These are phyloP conservation scores for Oxycera nigricornis DNA, from an alignment of 2,888 invertebrate species.

Conservation along the genomic window DNA sequence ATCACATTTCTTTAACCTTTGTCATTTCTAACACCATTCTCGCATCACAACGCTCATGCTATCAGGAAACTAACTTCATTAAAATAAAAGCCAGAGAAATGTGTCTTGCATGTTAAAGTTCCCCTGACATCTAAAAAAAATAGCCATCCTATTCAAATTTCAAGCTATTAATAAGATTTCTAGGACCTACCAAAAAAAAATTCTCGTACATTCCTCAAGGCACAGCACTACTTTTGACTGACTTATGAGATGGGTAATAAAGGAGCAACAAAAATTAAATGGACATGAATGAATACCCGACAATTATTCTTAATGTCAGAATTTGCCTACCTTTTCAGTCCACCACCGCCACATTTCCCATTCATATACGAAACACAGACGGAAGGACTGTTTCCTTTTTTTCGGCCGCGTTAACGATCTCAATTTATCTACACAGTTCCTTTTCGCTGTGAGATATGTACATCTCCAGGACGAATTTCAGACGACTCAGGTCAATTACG, in stretches of 20 bases:
- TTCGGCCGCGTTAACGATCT: conserved; percentile 23
- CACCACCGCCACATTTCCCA: not conserved
- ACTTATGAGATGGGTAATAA: not conserved
- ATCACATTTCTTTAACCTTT: too few species aligned
- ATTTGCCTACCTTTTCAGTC: conserved; percentile 24
- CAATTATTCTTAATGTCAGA: conserved; percentile 35
- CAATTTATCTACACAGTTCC: conserved; percentile 30
- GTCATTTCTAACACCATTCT: too few species aligned
- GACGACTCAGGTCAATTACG: not conserved
- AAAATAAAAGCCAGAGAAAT: too few species aligned
- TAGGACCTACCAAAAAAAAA: not conserved
- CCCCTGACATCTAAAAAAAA: too few species aligned
- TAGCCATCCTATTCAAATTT: not conserved
- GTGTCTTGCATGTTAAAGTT: too few species aligned
- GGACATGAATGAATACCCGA: conserved; percentile 23
- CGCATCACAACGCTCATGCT: too few species aligned
- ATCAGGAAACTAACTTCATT: too few species aligned
- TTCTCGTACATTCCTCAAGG: not conserved
- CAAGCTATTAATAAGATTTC: not conserved
- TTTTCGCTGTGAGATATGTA: conserved; percentile 10
- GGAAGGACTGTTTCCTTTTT: conserved; percentile 13
- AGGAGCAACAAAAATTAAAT: conserved; percentile 23
- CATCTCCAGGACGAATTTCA: not conserved
- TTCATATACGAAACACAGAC: not conserved
- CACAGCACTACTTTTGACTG: not conserved